Base-by-base conservation (phyloP, 1,140 invertebrate genomes). In the Atta colombica region DNA sequence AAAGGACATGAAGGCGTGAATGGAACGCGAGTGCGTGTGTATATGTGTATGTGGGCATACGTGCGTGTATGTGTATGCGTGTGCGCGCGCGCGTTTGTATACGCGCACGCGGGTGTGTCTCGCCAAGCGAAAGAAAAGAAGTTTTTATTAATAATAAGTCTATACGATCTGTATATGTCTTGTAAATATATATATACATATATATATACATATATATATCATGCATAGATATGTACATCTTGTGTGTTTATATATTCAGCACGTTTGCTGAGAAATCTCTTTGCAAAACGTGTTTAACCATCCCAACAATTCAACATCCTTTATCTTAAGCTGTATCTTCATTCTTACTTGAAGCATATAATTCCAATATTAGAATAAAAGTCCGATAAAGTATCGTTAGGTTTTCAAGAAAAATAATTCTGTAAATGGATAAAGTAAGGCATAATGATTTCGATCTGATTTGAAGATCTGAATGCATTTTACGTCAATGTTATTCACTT, bases 111-210 rank as follows among this genome's bases (percentile, higher is more conserved):
- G 77, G 55, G 78, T 86, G 74, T 66, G 85, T 88, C 88, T 90
- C 87, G 88, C 68, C 77, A 87, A 92, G 68, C 88, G 86, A 92
- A 89, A 87, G 88, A 85, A 86, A 85, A 75, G 51, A 84, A 68
- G 66, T 82, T 91, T 91, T 85, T 87, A 87, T 91, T 86, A 89
- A 90, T 81, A 90, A 89, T 92, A 93, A 92, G 89, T 87, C 87
- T 92, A 93, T 90, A 95, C 93, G 92, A 93, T 94, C 93, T 95
- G 95, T 95, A 95, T 95, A 95, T 95, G 95, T 95, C 94, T 95
- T 95, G 94, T 95, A 95, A 95, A 95, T 95, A 95, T 94, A 93
- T 92, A 94, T 94, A 95, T 93, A 78, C 58, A 88, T 61, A 66
- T 65, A 87, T 75, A 86, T 78, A 86, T 75, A 86, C 74, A 86